phyloP scores from a whole-genome alignment of 2,797 vertebrate genomes.

The Hoplostethus mediterraneus region DNA sequence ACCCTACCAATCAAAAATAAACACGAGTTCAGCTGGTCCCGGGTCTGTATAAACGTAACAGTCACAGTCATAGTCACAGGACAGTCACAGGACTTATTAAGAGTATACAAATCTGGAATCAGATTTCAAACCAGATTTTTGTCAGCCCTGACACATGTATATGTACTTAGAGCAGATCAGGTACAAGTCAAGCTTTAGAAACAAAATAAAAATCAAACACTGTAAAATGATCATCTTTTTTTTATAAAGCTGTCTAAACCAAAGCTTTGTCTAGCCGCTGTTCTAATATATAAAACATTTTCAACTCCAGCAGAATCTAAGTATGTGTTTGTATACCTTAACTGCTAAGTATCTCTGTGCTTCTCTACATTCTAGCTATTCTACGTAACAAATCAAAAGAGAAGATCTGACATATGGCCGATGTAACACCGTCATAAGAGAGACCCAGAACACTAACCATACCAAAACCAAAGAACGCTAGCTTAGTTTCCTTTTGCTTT shows the following conservation, averaged over 20 bases:
- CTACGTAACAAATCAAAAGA: slow-evolving; percentile 66
- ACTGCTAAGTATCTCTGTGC: slow-evolving; percentile 80
- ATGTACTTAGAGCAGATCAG: slow-evolving; percentile 66
- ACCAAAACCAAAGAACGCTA: slow-evolving; percentile 41
- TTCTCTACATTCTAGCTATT: slow-evolving; percentile 85
- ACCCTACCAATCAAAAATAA: slow-evolving; percentile 48
- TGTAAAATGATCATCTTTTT: slow-evolving; percentile 82
- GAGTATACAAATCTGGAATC: slow-evolving; percentile 64
- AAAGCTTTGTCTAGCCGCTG: slow-evolving; percentile 86
- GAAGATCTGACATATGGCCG: slow-evolving; percentile 61
- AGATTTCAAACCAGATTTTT: slow-evolving; percentile 23
- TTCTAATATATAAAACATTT: slow-evolving; percentile 86
- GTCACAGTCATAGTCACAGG: neutral
- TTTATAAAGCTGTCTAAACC: slow-evolving; percentile 88
- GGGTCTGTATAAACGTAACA: slow-evolving; percentile 50
- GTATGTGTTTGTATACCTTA: slow-evolving; percentile 73
- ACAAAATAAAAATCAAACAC: slow-evolving; percentile 82
- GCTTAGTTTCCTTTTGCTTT: slow-evolving; percentile 1
- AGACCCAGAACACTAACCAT: slow-evolving; percentile 57
- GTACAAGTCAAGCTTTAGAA: slow-evolving; percentile 87
- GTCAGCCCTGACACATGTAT: slow-evolving; percentile 53
- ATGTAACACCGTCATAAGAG: slow-evolving; percentile 48
- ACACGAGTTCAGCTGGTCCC: slow-evolving; percentile 49
- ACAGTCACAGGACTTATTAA: slow-evolving; percentile 46
- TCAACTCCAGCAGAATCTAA: slow-evolving; percentile 87